These are phyloP conservation scores for Chionomys nivalis DNA, from an alignment of 2,113 vertebrate species.

Conservation along the genomic window DNA sequence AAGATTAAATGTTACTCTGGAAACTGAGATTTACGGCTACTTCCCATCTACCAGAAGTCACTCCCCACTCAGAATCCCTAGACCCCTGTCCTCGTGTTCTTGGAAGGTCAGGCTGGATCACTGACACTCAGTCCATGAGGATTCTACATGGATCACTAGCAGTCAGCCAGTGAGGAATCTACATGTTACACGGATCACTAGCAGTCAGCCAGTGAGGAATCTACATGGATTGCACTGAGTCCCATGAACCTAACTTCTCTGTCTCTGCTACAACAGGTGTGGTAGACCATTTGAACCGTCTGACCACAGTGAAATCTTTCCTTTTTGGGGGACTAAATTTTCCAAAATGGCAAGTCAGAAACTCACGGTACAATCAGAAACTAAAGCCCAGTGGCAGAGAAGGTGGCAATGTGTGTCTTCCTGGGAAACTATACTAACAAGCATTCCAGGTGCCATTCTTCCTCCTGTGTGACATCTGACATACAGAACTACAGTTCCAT, in stretches of 20 bases:
- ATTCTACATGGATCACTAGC: background rate
- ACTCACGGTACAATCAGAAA: background rate
- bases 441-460: background rate
- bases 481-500: constrained; percentile 49
- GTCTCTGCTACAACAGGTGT: background rate
- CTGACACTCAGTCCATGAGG: background rate
- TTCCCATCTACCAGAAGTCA: background rate
- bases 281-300: background rate
- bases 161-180: background rate
- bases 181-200: too few relatives aligned
- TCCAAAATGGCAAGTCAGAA: constrained; percentile 1
- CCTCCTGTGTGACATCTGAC: constrained; percentile 45
- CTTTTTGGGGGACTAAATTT: constrained; percentile 13
- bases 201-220: background rate
- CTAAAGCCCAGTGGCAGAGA: background rate
- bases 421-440: background rate
- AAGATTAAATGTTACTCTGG: background rate
- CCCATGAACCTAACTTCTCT: background rate
- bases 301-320: background rate
- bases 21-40: background rate
- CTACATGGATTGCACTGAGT: background rate
- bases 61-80: background rate
- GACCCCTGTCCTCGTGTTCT: background rate
- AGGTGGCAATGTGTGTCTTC: background rate
- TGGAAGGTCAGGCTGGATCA: background rate